Evolutionary conservation across 2,797 vertebrate genomes (phyloP), one percentile per base, ranked within the genome.

Genomic region (Argyrosomus regius): DNA sequence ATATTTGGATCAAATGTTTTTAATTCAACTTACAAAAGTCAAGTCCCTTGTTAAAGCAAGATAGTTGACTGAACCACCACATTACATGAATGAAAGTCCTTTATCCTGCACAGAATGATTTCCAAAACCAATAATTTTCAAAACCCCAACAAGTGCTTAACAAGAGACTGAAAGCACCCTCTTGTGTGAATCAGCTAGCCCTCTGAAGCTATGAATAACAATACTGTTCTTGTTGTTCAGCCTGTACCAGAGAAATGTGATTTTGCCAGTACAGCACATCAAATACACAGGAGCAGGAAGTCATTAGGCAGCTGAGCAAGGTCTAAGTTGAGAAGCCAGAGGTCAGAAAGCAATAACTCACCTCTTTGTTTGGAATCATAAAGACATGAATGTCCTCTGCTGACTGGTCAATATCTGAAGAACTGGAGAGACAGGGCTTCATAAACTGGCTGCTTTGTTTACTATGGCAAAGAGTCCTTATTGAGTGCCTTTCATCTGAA

Each of bases 281-380:
- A 67, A 53, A 69, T 16, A 41, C 83, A 75, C 35, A 39, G 12
- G 49, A 61, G 46, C 80, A 85, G 81, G 75, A 88, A 86, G 86
- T 80, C 82, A 87, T 90, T 85, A 88, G 65, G 65, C 62, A 50
- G 59, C 75, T 61, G 67, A 74, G 45, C 3, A 20, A 57, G 82
- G 83, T 81, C 80, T 10, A 46, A 79, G 84, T 54, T 88, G 54
- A 86, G 57, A 70, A 46, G 87, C 80, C 80, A 83, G 35, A 74
- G 86, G 86, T 89, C 83, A 83, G 58, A 68, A 72, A 72, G 80
- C 69, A 72, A 68, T 80, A 74, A 89, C 35, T 78, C 48, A 72
- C 45, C 45, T 77, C 72, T 80, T 75, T 89, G 86, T 87, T 58
- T 73, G 53, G 65, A 78, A 74, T 78, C 77, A 81, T 71, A n/a